A percentile compares a stretch with the other conserved stretches of the same genome.
phyloP scores from a whole-genome alignment of 2,797 vertebrate species.

The Heteromormyrus szaboi region DNA sequence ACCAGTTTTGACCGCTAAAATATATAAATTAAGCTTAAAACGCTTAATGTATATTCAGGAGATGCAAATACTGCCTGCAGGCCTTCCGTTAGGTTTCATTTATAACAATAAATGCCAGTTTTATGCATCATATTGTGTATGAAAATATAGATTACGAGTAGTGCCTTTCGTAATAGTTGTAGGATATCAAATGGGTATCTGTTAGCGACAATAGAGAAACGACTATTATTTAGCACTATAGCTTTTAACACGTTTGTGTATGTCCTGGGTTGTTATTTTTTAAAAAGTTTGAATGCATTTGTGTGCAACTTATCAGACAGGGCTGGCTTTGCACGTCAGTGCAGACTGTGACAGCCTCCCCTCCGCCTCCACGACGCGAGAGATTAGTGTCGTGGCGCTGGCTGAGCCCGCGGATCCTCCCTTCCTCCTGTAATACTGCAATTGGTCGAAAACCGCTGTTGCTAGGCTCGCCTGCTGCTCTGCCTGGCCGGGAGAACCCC shows the following conservation, averaged over 20 bases:
- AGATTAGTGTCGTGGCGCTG: conserved; percentile 15
- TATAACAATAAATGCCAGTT: neutral
- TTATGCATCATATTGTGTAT: neutral
- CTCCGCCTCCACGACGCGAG: neutral
- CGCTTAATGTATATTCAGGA: neutral
- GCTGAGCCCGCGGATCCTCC: conserved; percentile 7
- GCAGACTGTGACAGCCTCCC: neutral
- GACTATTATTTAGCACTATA: neutral
- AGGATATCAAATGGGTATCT: neutral
- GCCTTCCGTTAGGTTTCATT: neutral
- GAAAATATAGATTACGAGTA: neutral
- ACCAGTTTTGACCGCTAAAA: conserved; percentile 9
- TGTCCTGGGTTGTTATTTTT: neutral
- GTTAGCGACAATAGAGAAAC: neutral
- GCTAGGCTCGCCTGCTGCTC: conserved; percentile 29
- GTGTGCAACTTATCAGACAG: neutral
- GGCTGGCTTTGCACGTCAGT: neutral
- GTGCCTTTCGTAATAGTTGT: neutral
- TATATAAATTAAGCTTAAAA: neutral
- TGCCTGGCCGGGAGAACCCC: conserved; percentile 8
- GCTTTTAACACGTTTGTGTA: neutral
- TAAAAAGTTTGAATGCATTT: neutral
- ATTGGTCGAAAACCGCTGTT: conserved; percentile 25
- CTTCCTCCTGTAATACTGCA: conserved; percentile 18
- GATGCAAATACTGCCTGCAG: neutral